These are phyloP conservation scores for Eira barbara DNA, from an alignment of 2,113 vertebrate genomes.

Conservation along the genomic window DNA sequence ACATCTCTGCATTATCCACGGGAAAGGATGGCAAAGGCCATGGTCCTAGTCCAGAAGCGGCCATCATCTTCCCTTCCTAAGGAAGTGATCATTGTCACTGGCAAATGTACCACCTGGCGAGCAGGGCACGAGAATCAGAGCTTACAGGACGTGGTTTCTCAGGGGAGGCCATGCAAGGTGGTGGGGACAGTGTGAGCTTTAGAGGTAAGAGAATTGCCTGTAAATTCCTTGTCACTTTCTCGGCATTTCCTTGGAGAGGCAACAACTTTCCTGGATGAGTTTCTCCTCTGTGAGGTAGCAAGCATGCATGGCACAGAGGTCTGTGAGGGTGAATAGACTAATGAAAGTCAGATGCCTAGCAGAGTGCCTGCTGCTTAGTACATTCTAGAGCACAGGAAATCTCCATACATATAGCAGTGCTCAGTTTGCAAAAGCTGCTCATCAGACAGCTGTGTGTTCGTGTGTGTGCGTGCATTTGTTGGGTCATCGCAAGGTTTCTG, in stretches of 20 bases:
- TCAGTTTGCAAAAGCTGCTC: neutral
- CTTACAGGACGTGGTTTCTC: neutral
- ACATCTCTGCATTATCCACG: neutral
- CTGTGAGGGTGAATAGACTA: neutral
- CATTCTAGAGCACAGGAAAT: neutral
- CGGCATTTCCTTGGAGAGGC: neutral
- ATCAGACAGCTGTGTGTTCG: neutral
- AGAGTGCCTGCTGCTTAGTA: neutral
- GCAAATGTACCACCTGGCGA: too few species aligned
- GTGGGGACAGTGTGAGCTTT: neutral
- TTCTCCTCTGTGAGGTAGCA: neutral
- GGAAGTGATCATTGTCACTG: neutral
- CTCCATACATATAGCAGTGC: neutral
- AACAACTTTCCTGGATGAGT: neutral
- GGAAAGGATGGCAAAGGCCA: neutral
- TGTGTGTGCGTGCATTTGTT: neutral
- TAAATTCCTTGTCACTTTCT: neutral
- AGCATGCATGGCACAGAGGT: neutral
- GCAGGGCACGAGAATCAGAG: neutral
- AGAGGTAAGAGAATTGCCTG: neutral
- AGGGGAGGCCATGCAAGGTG: too few species aligned
- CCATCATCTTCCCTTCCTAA: neutral
- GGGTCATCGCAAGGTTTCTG: neutral
- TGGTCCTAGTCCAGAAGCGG: neutral
- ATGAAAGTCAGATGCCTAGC: neutral